These are phyloP conservation scores for Thysanoteuthis rhombus DNA, from an alignment of 2,888 invertebrate genomes.

Conservation along the genomic window DNA sequence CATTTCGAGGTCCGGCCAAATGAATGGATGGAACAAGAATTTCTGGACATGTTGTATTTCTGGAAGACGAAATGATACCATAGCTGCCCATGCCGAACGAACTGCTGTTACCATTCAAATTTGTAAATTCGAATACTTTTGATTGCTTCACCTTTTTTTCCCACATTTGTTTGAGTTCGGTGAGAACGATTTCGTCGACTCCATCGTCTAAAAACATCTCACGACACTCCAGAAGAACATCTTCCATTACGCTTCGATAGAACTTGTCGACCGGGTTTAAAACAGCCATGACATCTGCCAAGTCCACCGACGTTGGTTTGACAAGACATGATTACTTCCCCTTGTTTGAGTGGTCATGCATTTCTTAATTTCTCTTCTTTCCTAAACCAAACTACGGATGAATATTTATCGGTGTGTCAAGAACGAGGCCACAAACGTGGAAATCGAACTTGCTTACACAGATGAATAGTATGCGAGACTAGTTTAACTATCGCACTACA, in stretches of 20 bases:
- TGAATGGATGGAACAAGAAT: neutral
- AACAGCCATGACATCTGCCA: neutral
- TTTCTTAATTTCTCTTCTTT: too few species aligned
- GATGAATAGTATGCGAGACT: too few species aligned
- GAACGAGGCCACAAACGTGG: too few species aligned
- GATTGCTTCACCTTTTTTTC: neutral
- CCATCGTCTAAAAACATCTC: conserved; percentile 13
- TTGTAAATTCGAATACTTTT: neutral
- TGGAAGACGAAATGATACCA: neutral
- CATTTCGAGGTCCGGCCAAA: neutral
- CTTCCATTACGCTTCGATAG: neutral
- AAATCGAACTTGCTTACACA: too few species aligned
- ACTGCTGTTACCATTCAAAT: neutral
- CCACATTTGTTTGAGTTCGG: neutral
- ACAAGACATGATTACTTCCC: neutral
- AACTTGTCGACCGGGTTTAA: neutral
- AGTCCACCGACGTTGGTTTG: neutral
- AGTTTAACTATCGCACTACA: too few species aligned
- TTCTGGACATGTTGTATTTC: neutral
- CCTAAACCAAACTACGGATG: too few species aligned
- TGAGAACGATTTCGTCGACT: neutral
- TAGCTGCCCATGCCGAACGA: neutral
- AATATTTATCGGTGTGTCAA: too few species aligned
- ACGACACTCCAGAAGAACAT: neutral
- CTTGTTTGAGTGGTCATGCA: neutral